These are phyloP conservation scores for Cinara cedri DNA, from an alignment of 2,888 invertebrate species.

Conservation along the genomic window DNA sequence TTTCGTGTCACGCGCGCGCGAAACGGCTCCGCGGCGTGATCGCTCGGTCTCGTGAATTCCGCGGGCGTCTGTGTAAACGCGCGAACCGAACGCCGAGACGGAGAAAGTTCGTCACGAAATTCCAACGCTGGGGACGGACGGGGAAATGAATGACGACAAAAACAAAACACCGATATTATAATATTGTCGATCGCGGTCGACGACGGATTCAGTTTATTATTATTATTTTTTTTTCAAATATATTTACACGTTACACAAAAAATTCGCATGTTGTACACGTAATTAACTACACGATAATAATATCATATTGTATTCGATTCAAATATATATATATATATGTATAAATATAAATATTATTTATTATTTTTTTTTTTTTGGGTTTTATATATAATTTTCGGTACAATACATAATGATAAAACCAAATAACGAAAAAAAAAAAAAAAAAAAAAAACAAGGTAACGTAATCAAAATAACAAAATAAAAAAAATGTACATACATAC, in stretches of 20 bases:
- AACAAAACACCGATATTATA: not conserved
- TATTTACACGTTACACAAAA: slow-evolving; percentile 42
- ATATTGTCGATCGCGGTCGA: slow-evolving; percentile 24
- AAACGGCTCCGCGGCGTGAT: too few relatives aligned
- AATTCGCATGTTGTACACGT: slow-evolving; percentile 40
- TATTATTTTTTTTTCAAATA: too few relatives aligned
- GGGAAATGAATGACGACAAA: too few relatives aligned
- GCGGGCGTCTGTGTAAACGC: too few relatives aligned
- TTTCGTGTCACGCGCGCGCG: too few relatives aligned
- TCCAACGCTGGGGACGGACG: too few relatives aligned
- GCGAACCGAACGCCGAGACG: too few relatives aligned
- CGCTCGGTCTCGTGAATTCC: too few relatives aligned
- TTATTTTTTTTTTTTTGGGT: slow-evolving; percentile 8
- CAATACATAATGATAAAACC: slow-evolving; percentile 51
- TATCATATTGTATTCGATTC: not conserved
- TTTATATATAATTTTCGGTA: too few relatives aligned
- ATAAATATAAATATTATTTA: not conserved
- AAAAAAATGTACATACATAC: slow-evolving; percentile 24
- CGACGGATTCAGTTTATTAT: slow-evolving; percentile 15
- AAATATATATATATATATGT: slow-evolving; percentile 27
- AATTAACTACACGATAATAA: slow-evolving; percentile 25
- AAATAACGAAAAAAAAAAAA: slow-evolving; percentile 49
- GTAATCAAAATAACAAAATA: slow-evolving; percentile 44
- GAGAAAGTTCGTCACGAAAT: too few relatives aligned
- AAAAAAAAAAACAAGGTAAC: slow-evolving; percentile 41